Conservation (phyloP, 2,797 vertebrate genomes). For the Luscinia megarhynchos region DNA sequence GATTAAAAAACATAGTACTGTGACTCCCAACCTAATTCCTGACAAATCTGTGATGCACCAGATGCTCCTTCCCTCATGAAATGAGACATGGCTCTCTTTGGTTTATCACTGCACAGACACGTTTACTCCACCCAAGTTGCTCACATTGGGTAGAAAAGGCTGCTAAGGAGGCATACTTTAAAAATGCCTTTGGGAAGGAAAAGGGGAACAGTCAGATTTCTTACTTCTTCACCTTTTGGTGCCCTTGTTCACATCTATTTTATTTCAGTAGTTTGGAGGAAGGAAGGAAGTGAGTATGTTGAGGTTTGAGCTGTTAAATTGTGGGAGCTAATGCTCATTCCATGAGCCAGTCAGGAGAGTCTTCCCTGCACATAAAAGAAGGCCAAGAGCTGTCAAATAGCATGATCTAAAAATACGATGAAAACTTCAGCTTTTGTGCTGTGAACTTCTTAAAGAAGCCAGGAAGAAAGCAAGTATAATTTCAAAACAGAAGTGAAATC, state of each 20-base stretch:
- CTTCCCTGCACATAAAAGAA: neutral
- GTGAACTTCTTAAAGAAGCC: neutral
- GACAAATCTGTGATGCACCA: conserved; percentile 60
- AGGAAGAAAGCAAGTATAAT: neutral
- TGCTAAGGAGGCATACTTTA: neutral
- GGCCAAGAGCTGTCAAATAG: conserved; percentile 16
- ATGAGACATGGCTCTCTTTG: neutral
- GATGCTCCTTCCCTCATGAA: conserved; percentile 44
- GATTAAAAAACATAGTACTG: conserved; percentile 20
- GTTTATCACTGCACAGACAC: conserved; percentile 26
- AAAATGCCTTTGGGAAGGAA: neutral
- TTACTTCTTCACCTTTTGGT: conserved; percentile 4
- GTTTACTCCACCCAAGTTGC: conserved; percentile 31
- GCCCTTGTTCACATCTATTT: neutral
- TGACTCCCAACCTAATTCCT: conserved; percentile 55
- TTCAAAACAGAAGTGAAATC: conserved; percentile 16
- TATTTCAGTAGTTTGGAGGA: neutral
- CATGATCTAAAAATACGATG: neutral
- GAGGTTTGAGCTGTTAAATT: conserved; percentile 4
- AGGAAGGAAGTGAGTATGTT: neutral
- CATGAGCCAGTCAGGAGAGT: neutral
- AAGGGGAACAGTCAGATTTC: neutral
- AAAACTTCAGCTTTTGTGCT: neutral
- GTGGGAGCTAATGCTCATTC: neutral
- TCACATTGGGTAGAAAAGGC: neutral